These are phyloP conservation scores for Barypeithes pellucidus DNA, from an alignment of 2,888 invertebrate genomes.

Conservation along the genomic window DNA sequence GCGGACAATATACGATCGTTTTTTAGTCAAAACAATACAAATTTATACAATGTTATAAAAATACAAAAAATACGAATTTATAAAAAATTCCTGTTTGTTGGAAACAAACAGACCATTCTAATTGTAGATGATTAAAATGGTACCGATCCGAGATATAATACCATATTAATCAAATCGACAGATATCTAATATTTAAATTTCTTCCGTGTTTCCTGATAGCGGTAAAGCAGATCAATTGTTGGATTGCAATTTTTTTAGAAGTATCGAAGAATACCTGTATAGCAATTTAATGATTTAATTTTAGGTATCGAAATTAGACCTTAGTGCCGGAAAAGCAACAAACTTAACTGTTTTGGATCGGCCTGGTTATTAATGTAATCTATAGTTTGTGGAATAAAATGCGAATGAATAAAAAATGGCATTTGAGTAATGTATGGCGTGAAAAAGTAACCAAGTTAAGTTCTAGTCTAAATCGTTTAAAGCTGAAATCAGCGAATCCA, in stretches of 20 bases:
- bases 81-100: no score
- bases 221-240: not conserved
- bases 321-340: not conserved
- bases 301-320: conserved; percentile 6
- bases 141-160: no score
- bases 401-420: not conserved
- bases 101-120: no score
- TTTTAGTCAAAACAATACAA: no score
- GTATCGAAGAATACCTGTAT: conserved; percentile 7
- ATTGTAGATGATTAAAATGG: not conserved
- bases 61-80: no score
- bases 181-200: not conserved
- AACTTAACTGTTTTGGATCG: conserved; percentile 3
- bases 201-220: not conserved
- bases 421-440: no score
- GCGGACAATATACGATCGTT: no score
- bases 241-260: not conserved
- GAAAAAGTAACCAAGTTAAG: no score
- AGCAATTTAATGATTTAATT: not conserved
- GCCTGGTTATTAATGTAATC: not conserved
- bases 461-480: no score
- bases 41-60: no score
- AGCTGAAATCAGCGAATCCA: no score
- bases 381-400: not conserved
- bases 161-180: not conserved